Evolutionary conservation across 2,113 vertebrate genomes (phyloP).

Genomic region (Acrocephalus kingi): DNA sequence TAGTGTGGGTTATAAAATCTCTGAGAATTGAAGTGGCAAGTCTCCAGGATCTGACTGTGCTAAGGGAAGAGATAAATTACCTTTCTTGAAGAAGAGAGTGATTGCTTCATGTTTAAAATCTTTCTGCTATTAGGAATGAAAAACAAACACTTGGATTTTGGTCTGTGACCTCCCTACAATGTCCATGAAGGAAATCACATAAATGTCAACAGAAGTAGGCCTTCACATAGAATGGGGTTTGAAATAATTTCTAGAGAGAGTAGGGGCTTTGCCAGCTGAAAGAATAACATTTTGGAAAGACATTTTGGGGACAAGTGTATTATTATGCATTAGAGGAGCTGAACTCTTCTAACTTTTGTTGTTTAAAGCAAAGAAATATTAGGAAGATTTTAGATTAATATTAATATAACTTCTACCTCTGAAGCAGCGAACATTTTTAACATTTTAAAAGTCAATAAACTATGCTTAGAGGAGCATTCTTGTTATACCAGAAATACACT

Average conservation of each 20-base stretch:
- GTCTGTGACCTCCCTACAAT: neutral
- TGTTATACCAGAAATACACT: neutral
- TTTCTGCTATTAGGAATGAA: constrained; percentile 31
- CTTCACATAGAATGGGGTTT: neutral
- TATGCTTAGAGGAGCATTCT: neutral
- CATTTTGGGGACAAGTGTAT: neutral
- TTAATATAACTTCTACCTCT: constrained; percentile 23
- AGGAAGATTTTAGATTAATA: constrained; percentile 29
- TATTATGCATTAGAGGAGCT: neutral
- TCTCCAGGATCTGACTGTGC: constrained; percentile 45
- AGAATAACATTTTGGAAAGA: neutral
- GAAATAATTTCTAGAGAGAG: neutral
- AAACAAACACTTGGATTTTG: constrained; percentile 33
- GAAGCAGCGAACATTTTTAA: neutral
- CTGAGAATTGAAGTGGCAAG: constrained; percentile 49
- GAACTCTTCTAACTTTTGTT: constrained; percentile 8
- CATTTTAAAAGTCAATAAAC: constrained; percentile 10
- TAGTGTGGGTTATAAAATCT: constrained; percentile 29
- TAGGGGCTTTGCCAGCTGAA: neutral
- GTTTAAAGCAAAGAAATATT: constrained; percentile 22
- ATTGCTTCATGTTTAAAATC: constrained; percentile 56
- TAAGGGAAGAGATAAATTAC: constrained; percentile 53
- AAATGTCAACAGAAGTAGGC: neutral
- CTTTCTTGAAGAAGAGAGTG: constrained; percentile 28
- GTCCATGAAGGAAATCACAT: neutral